phyloP scores from a whole-genome alignment of 1,140 invertebrate genomes.

The Eufriesea mexicana region DNA sequence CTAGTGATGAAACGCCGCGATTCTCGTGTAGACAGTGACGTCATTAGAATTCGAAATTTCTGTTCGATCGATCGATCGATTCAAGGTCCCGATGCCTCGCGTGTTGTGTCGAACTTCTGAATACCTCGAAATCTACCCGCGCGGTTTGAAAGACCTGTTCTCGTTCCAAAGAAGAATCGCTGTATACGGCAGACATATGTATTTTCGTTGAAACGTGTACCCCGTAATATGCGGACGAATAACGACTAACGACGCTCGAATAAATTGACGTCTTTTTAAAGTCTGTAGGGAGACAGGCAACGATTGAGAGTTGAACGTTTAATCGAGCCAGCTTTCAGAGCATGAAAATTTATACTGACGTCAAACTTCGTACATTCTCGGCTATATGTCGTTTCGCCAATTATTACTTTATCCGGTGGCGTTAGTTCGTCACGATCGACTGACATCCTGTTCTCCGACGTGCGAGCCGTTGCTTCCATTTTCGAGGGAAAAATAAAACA shows the following conservation, averaged over 20 bases:
- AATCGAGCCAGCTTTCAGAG: constrained; percentile 27
- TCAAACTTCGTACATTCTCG: constrained; percentile 49
- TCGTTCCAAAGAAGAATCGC: neutral
- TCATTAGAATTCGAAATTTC: neutral
- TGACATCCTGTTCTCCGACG: constrained; percentile 41
- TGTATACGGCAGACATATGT: neutral
- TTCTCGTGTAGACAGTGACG: neutral
- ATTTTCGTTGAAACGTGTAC: neutral
- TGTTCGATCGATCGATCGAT: neutral
- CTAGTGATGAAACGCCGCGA: neutral
- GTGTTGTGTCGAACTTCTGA: neutral
- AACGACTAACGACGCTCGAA: constrained; percentile 21
- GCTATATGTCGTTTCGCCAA: constrained; percentile 64
- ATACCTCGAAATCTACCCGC: neutral
- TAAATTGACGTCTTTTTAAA: constrained; percentile 24
- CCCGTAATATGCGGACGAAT: neutral
- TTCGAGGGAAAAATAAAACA: neutral
- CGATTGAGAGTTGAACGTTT: constrained; percentile 40
- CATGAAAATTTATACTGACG: constrained; percentile 50
- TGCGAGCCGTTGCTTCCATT: neutral
- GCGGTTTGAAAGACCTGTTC: neutral
- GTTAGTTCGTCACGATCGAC: constrained; percentile 39
- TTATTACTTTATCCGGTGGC: constrained; percentile 73
- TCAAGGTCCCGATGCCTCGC: neutral
- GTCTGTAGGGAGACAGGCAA: neutral